phyloP scores from a whole-genome alignment of 2,888 invertebrate species.

The Diogma glabrata region DNA sequence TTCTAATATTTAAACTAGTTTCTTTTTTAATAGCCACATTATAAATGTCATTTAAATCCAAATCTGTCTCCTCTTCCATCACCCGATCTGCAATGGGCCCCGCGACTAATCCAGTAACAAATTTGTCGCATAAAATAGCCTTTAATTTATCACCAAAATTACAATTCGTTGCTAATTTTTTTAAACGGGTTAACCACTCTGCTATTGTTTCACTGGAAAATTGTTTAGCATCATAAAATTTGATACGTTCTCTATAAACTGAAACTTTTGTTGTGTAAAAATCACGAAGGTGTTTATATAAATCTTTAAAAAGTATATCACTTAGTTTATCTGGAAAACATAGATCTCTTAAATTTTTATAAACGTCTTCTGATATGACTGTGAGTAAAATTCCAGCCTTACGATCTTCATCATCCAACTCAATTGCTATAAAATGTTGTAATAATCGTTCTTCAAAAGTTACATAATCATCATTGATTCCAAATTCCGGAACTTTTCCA shows the following conservation, averaged over 20 bases:
- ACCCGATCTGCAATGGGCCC: background rate
- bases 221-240: background rate
- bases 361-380: background rate
- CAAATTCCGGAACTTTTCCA: background rate
- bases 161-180: background rate
- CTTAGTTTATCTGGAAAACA: background rate
- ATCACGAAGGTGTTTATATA: background rate
- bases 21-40: background rate
- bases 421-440: background rate
- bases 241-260: background rate
- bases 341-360: background rate
- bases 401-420: background rate
- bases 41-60: background rate
- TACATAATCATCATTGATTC: background rate
- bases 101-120: background rate
- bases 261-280: background rate
- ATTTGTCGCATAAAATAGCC: background rate
- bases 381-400: background rate
- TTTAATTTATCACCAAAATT: slow-evolving; percentile 1
- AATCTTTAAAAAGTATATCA: background rate
- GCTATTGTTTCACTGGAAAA: background rate
- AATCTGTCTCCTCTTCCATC: background rate
- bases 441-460: background rate
- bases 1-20: background rate
- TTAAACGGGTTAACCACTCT: background rate